These are phyloP conservation scores for Stenotaenia linearis DNA, from an alignment of 2,888 invertebrate species.

Conservation along the genomic window DNA sequence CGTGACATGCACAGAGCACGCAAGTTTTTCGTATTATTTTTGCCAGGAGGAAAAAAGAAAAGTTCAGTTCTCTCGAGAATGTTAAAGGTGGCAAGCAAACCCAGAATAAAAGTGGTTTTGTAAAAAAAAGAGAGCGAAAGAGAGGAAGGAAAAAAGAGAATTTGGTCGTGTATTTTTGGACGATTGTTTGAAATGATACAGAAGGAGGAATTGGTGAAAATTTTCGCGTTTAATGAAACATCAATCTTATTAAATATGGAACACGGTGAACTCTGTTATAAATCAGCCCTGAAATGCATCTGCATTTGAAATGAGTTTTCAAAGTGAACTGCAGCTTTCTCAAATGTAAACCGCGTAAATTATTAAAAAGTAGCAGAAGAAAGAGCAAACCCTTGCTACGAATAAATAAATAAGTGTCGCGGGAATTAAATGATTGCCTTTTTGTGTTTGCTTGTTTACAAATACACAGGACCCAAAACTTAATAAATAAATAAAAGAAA, in stretches of 20 bases:
- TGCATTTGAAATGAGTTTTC: not conserved
- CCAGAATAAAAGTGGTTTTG: too few species aligned
- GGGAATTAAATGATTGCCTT: not conserved
- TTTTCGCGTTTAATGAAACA: not conserved
- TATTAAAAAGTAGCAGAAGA: not conserved
- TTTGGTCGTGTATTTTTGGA: too few species aligned
- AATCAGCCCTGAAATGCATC: not conserved
- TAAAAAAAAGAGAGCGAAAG: too few species aligned
- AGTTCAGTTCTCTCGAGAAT: not conserved
- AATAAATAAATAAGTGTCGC: not conserved
- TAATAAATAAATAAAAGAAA: not conserved
- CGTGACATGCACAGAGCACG: conserved; percentile 8
- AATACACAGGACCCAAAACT: not conserved
- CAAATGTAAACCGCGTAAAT: not conserved
- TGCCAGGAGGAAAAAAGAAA: not conserved
- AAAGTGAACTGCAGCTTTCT: not conserved
- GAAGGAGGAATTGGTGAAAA: not conserved
- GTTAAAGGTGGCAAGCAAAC: not conserved
- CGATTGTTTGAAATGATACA: not conserved
- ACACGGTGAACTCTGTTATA: not conserved
- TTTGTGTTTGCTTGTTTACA: not conserved
- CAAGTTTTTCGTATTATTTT: not conserved
- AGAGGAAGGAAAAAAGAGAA: too few species aligned
- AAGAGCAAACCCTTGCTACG: not conserved
- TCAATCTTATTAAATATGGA: not conserved